These are phyloP conservation scores for Lycodopsis pacificus DNA, from an alignment of 2,797 vertebrate species.

Conservation along the genomic window DNA sequence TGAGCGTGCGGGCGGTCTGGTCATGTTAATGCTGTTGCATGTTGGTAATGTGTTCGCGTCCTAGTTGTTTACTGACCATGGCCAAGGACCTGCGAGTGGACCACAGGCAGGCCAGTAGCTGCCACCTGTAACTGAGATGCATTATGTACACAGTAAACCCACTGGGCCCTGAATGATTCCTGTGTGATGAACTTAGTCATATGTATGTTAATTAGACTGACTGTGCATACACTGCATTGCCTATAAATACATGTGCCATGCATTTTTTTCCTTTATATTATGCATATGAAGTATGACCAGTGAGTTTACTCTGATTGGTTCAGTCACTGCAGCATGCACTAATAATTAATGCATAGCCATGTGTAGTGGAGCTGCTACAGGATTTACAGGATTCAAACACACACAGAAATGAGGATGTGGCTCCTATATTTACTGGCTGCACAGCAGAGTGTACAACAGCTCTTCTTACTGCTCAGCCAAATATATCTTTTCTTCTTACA, in stretches of 20 bases:
- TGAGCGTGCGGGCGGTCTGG: constrained; percentile 22
- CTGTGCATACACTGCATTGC: constrained; percentile 19
- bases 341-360: constrained; percentile 77
- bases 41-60: constrained; percentile 54
- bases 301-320: constrained; percentile 56
- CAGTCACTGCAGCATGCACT: constrained; percentile 73
- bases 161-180: constrained; percentile 35
- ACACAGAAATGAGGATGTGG: constrained; percentile 32
- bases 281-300: constrained; percentile 30
- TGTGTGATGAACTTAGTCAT: constrained; percentile 36
- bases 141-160: constrained; percentile 47
- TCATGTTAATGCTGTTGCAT: constrained; percentile 43
- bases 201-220: constrained; percentile 35
- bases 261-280: constrained; percentile 8
- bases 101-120: constrained; percentile 69
- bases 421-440: constrained; percentile 50
- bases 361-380: constrained; percentile 64
- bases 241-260: constrained; percentile 6
- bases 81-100: constrained; percentile 68
- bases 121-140: constrained; percentile 83
- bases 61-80: constrained; percentile 72
- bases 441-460: constrained; percentile 44
- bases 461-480: constrained; percentile 60
- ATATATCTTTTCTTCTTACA: constrained; percentile 65
- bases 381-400: constrained; percentile 53